Percentiles rank a stretch among this genome's conserved stretches.
Evolutionary conservation across 2,888 invertebrate species (phyloP).

Genomic region (Icerya purchasi): DNA sequence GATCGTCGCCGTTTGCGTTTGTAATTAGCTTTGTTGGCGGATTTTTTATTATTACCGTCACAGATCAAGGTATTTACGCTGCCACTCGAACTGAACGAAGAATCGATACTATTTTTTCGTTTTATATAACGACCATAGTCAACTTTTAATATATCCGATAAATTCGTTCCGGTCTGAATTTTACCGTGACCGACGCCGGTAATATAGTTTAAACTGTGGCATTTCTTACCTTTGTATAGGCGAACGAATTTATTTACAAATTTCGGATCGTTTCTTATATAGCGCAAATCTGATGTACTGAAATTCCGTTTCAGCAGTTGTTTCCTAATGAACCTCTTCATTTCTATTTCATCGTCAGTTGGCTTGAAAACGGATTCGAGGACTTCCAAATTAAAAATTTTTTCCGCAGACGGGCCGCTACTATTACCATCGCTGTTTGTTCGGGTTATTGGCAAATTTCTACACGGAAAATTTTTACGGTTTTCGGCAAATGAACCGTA

Average conservation of each 20-base stretch:
- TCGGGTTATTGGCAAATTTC: too few species aligned
- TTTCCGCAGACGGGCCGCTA: background rate
- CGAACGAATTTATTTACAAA: background rate
- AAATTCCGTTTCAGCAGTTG: background rate
- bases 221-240: background rate
- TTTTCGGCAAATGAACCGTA: background rate
- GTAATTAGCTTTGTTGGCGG: background rate
- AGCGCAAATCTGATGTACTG: background rate
- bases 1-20: constrained; percentile 7
- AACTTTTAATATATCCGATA: background rate
- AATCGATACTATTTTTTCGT: background rate
- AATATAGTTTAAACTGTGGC: background rate
- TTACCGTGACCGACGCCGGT: background rate
- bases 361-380: background rate
- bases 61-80: background rate
- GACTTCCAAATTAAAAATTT: background rate
- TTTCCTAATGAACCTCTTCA: background rate
- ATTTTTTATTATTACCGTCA: constrained; percentile 3
- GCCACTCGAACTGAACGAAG: background rate
- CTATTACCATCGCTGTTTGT: background rate
- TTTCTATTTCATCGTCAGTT: background rate
- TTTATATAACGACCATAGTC: background rate
- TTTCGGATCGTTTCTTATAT: background rate
- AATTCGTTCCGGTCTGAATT: too few species aligned
- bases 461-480: too few species aligned